Conservation (phyloP, 2,113 vertebrate genomes). For the Equus przewalskii region DNA sequence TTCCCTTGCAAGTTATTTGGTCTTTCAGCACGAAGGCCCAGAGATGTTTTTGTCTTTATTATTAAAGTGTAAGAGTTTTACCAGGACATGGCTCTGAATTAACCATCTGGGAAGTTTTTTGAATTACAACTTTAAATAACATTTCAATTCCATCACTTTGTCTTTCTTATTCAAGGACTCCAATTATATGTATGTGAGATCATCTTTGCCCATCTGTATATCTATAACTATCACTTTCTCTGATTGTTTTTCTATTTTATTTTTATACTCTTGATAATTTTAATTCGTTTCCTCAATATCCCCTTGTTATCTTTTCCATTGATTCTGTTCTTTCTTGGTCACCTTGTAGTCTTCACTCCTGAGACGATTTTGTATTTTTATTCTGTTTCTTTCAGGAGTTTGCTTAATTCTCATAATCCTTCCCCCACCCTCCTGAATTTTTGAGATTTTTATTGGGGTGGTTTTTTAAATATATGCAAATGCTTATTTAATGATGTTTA, state of each 20-base stretch:
- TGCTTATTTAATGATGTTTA: background rate
- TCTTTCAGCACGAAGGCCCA: background rate
- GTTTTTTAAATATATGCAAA: background rate
- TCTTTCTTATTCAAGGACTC: slow-evolving; percentile 40
- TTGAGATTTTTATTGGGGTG: background rate
- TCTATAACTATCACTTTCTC: background rate
- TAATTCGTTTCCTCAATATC: background rate
- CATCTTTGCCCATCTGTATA: slow-evolving; percentile 41
- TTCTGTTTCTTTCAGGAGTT: background rate
- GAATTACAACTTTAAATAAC: background rate
- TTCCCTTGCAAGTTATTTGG: background rate
- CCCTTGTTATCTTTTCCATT: background rate
- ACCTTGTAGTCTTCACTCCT: background rate
- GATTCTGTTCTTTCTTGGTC: background rate
- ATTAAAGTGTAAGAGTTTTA: slow-evolving; percentile 20
- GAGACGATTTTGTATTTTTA: background rate
- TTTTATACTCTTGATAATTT: background rate
- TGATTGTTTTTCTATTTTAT: background rate
- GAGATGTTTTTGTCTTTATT: background rate
- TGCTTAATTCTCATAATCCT: background rate
- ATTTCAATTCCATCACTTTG: background rate
- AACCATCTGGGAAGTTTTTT: background rate
- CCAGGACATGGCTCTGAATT: background rate
- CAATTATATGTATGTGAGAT: slow-evolving; percentile 66
- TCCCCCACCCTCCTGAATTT: background rate